Percentiles rank a stretch among this genome's conserved stretches.
Evolutionary conservation across 2,113 vertebrate species (phyloP).

Genomic region (Pica pica): DNA sequence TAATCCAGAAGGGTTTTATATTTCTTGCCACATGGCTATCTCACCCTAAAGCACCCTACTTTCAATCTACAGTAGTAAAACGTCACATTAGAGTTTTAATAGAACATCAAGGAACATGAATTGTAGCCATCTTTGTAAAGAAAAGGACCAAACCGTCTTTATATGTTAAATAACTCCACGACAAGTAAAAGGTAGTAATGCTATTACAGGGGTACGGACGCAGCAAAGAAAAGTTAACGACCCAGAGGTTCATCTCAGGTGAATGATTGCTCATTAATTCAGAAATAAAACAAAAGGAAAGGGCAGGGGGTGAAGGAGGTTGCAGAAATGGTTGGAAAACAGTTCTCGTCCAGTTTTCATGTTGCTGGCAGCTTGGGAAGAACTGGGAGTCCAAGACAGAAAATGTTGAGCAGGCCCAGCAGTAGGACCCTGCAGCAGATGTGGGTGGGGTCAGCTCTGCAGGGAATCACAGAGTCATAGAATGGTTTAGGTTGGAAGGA

Average conservation of each 20-base stretch:
- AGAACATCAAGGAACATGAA: constrained; percentile 70
- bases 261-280: background rate
- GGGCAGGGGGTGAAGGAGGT: background rate
- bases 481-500: background rate
- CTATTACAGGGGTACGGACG: background rate
- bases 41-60: constrained; percentile 45
- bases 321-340: background rate
- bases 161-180: constrained; percentile 48
- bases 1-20: constrained; percentile 46
- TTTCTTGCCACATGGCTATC: constrained; percentile 13
- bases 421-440: background rate
- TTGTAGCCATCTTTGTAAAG: constrained; percentile 42
- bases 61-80: constrained; percentile 64
- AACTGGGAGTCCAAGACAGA: background rate
- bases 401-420: background rate
- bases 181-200: constrained; percentile 46
- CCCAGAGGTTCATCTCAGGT: constrained; percentile 33
- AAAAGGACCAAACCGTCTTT: constrained; percentile 40
- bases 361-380: constrained; percentile 9
- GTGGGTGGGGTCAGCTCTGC: background rate
- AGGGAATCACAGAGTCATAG: background rate
- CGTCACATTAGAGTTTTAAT: constrained; percentile 62
- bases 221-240: background rate
- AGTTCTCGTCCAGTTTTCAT: background rate
- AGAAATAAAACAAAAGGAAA: constrained; percentile 23